Conservation (phyloP, 1,140 invertebrate species). For the Trichonephila clavata region DNA sequence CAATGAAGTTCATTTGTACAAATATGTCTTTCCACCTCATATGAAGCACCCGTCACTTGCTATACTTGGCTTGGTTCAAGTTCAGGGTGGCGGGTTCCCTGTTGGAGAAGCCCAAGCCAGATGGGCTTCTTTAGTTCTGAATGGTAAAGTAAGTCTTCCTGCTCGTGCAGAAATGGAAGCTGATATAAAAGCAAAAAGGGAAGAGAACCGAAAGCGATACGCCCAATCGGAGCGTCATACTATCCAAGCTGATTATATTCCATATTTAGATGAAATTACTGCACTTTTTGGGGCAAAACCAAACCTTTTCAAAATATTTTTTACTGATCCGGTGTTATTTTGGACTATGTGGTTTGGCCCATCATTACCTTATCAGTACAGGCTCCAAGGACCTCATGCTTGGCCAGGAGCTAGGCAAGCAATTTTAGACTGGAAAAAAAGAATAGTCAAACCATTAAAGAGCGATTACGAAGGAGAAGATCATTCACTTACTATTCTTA, state of each 20-base stretch:
- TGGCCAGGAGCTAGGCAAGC: conserved; percentile 81
- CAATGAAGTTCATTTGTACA: conserved; percentile 81
- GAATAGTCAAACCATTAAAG: conserved; percentile 43
- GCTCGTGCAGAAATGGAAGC: conserved; percentile 78
- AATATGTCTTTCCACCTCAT: conserved; percentile 82
- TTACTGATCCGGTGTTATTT: conserved; percentile 80
- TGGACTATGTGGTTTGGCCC: conserved; percentile 80
- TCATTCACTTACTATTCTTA: background rate
- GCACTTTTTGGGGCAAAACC: conserved; percentile 80
- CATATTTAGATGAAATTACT: conserved; percentile 80
- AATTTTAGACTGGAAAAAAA: conserved; percentile 77
- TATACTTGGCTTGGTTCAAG: conserved; percentile 83
- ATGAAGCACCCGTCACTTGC: conserved; percentile 80
- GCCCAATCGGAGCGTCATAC: conserved; percentile 78
- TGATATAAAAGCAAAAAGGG: conserved; percentile 80
- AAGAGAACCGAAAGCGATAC: conserved; percentile 78
- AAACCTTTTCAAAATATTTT: conserved; percentile 79
- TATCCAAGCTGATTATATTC: conserved; percentile 68
- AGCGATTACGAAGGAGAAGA: background rate
- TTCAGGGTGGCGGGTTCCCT: conserved; percentile 82
- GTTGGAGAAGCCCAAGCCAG: conserved; percentile 83
- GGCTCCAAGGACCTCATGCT: conserved; percentile 80
- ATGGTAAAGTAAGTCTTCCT: conserved; percentile 78
- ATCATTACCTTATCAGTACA: conserved; percentile 81
- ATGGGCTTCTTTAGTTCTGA: conserved; percentile 79